Conservation (phyloP, 2,113 vertebrate genomes). For the Chionomys nivalis region DNA sequence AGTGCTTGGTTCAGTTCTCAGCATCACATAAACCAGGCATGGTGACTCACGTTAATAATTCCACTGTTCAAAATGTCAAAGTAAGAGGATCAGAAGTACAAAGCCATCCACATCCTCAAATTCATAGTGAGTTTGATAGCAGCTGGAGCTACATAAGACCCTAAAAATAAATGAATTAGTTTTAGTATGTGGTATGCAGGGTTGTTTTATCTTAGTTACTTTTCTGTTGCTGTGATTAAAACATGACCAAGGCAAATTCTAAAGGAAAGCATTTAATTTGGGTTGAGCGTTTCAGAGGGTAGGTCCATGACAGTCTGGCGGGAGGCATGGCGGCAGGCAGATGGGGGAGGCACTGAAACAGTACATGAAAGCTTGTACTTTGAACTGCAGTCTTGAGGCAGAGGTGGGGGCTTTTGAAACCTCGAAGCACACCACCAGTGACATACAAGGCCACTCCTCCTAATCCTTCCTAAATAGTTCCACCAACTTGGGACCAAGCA, state of each 20-base stretch:
- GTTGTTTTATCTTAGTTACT: background rate
- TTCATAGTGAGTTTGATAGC: background rate
- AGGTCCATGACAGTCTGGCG: background rate
- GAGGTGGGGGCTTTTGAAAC: background rate
- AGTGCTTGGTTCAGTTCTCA: background rate
- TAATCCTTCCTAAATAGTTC: background rate
- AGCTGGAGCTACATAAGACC: background rate
- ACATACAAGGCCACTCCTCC: background rate
- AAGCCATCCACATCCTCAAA: background rate
- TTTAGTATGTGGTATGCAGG: background rate
- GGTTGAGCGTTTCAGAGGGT: background rate
- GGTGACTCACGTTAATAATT: background rate
- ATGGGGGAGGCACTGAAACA: background rate
- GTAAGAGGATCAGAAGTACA: background rate
- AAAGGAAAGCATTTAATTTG: background rate
- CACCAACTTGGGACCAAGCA: background rate
- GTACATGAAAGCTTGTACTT: background rate
- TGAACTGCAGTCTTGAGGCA: background rate
- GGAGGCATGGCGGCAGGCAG: background rate
- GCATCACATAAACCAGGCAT: background rate
- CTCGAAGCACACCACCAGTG: background rate
- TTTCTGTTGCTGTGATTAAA: background rate
- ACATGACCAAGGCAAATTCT: background rate
- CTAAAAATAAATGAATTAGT: background rate
- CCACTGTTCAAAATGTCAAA: no score